Evolutionary conservation across 2,888 invertebrate genomes (phyloP).

Genomic region (Trissolcus japonicus): DNA sequence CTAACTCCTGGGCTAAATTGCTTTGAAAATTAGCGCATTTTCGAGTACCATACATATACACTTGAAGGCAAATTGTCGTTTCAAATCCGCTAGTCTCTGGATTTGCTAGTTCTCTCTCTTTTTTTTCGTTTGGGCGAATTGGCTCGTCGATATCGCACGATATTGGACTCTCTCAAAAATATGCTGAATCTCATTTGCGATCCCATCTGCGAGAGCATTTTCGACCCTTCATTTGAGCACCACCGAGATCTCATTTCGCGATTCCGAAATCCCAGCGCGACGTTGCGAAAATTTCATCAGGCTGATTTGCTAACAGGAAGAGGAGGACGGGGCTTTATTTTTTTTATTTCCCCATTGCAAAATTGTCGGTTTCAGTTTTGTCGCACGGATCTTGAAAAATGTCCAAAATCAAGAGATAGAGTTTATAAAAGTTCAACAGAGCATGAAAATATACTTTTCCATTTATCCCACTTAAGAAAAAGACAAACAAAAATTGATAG

Average conservation of each 20-base stretch:
- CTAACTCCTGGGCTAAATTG: too few relatives aligned
- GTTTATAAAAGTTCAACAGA: too few relatives aligned
- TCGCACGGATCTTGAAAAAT: too few relatives aligned
- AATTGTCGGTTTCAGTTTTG: too few relatives aligned
- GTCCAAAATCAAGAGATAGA: too few relatives aligned
- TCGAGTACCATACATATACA: neutral
- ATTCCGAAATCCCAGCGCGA: conserved; percentile 32
- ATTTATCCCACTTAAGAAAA: too few relatives aligned
- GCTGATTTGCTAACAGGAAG: conserved; percentile 19
- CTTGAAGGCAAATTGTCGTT: conserved; percentile 1
- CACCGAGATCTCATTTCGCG: conserved; percentile 39
- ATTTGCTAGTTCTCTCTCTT: too few relatives aligned
- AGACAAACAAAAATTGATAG: too few relatives aligned
- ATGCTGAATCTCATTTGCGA: conserved; percentile 42
- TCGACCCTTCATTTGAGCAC: conserved; percentile 37
- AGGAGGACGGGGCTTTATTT: neutral
- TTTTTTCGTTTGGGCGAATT: neutral
- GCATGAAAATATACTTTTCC: too few relatives aligned
- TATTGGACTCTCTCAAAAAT: conserved; percentile 27
- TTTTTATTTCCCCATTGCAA: too few relatives aligned
- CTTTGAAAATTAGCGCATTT: too few relatives aligned
- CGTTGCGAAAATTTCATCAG: conserved; percentile 37
- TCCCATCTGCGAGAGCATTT: conserved; percentile 34
- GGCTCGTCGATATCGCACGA: conserved; percentile 10
- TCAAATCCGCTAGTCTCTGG: conserved; percentile 7